Evolutionary conservation across 2,888 invertebrate genomes (phyloP), one percentile per base, ranked within the genome.

Genomic region (Didymodactylos carnosus): DNA sequence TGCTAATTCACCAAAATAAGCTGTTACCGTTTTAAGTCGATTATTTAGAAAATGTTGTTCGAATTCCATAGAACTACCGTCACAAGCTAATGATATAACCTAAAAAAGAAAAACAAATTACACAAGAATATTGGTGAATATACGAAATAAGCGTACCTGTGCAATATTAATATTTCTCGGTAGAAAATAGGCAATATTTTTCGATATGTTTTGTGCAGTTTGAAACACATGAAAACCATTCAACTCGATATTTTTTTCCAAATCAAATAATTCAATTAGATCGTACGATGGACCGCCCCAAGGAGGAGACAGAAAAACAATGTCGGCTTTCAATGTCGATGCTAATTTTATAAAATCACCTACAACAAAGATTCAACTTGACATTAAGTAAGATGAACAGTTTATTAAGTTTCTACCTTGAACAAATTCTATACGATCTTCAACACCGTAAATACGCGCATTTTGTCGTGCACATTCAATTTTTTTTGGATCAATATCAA

Each of bases 261-360:
- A 85, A 81, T 91, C 88, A 80, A 89, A 92, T 19, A 87, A 86
- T 6, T 85, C 82, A 71, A 81, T 86, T 80, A 77, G 77, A 8
- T 87, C 83, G 82, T 98, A 97, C 8, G 86, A 84, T 0, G 93
- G 92, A 0, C 95, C 95, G n/a, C 98, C 98, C 98, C 98, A 98
- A 0, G 98, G 98, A 2, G 98, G 98, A 81, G 92, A 92, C 27
- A 98, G 85, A 83, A 95, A 97, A 4, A 97, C 90, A 75, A 89
- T 90, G 80, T 98, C 94, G 70, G 86, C 84, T 25, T 91, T 80
- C 11, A 77, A 29, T 0, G 80, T 83, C 0, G 86, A 84, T 0
- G 88, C 89, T 49, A 91, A 82, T 75, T 88, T 82, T n/a, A 70
- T 69, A 51, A 76, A 72, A 51, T 73, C 75, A 76, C 77, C 62